Percentiles rank a stretch among this genome's conserved stretches.
These are phyloP conservation scores for Neoarius graeffei DNA, from an alignment of 2,113 vertebrate genomes.

Conservation along the genomic window DNA sequence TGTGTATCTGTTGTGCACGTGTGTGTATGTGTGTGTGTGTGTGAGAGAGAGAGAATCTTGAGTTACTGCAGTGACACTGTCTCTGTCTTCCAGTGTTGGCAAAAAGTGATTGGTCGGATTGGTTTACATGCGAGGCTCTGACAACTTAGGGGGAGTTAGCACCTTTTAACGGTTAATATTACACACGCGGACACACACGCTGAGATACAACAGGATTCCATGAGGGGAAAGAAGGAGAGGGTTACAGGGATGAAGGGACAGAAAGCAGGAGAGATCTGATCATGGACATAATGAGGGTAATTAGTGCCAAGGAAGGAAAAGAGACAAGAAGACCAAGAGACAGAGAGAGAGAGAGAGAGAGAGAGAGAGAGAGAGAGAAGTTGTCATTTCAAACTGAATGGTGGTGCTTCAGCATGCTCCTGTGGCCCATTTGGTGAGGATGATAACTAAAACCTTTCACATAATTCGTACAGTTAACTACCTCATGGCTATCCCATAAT, in stretches of 20 bases:
- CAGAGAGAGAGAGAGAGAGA: background rate
- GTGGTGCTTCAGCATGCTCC: background rate
- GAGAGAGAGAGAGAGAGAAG: background rate
- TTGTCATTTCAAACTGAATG: background rate
- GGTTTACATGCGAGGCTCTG: conserved; percentile 63
- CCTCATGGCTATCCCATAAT: background rate
- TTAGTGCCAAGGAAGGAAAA: background rate
- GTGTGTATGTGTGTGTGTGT: conserved; percentile 15
- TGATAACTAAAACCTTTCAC: background rate
- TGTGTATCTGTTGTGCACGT: background rate
- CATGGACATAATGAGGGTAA: background rate
- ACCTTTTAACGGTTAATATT: conserved; percentile 70
- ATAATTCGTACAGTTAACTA: background rate
- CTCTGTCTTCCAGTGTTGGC: conserved; percentile 65
- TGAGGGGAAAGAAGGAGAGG: conserved; percentile 15
- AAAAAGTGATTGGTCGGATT: conserved; percentile 72
- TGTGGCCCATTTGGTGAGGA: background rate
- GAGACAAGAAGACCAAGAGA: background rate
- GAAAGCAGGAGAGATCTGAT: background rate
- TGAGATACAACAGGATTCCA: conserved; percentile 8
- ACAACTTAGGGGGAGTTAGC: conserved; percentile 63
- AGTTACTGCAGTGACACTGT: conserved; percentile 62
- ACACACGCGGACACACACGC: conserved; percentile 41
- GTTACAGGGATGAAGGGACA: background rate
- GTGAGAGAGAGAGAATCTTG: conserved; percentile 49